phyloP scores from a whole-genome alignment of 2,888 invertebrate genomes.

The Agrochola litura region DNA sequence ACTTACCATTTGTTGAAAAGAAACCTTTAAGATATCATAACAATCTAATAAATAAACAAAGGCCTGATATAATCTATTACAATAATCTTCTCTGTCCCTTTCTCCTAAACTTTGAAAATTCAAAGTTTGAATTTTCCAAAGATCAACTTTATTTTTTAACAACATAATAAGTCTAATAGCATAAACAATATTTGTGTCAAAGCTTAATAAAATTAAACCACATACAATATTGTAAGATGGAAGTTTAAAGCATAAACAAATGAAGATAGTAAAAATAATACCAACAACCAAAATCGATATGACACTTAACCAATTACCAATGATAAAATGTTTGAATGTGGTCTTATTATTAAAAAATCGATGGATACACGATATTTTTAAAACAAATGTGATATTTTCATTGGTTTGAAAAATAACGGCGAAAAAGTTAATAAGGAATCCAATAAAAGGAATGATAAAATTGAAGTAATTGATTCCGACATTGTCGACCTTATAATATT shows the following conservation, averaged over 20 bases:
- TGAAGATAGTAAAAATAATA: background rate
- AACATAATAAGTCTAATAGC: slow-evolving; percentile 15
- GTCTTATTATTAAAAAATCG: slow-evolving; percentile 18
- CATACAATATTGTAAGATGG: background rate
- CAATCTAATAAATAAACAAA: slow-evolving; percentile 31
- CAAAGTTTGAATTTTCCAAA: slow-evolving; percentile 36
- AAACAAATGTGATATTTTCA: slow-evolving; percentile 11
- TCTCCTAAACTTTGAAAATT: background rate
- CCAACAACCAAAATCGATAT: background rate
- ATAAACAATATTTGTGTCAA: slow-evolving; percentile 35
- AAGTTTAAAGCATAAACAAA: background rate
- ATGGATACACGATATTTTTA: slow-evolving; percentile 10
- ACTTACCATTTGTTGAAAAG: slow-evolving; percentile 10
- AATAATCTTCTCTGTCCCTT: background rate
- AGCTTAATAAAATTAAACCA: background rate
- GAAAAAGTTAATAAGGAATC: background rate
- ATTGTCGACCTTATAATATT: background rate
- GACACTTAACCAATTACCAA: slow-evolving; percentile 31
- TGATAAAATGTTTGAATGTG: background rate
- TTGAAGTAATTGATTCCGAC: background rate
- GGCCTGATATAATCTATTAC: slow-evolving; percentile 14
- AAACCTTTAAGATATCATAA: slow-evolving; percentile 17
- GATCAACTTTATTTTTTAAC: slow-evolving; percentile 33
- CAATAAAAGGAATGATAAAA: background rate
- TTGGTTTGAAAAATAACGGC: background rate